Base-by-base conservation (phyloP, 2,797 vertebrate genomes). In the Pseudopleuronectes americanus region DNA sequence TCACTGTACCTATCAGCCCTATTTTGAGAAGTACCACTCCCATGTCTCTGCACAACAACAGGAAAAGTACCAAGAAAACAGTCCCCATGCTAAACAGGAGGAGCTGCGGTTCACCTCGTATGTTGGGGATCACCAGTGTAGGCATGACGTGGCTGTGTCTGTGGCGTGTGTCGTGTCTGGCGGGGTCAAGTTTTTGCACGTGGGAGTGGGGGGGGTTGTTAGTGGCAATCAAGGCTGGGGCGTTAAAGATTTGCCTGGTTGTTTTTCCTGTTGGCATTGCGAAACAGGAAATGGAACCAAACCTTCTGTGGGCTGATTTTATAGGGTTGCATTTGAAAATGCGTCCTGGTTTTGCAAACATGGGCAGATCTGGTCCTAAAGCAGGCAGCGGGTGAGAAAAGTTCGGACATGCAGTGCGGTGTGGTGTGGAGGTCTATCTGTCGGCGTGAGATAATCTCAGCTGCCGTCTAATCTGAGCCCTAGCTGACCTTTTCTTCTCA, bases 1-100 rank as follows among this genome's bases (percentile, higher is more conserved):
- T 80, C 75, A 63, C 78, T 72, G 77, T 85, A 86, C 84, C 73
- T 57, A 69, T 68, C 49, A 43, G 80, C 71, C 72, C 62, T 19
- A 68, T 81, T 74, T 81, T 84, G 68, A 88, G 84, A 88, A 86
- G 87, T 77, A 79, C 83, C 83, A 79, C 84, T 85, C 87, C 87
- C 77, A 74, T 57, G 60, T 80, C 76, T 71, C 84, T 72, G 83
- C 81, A 71, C 80, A 76, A 76, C 73, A 56, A 73, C 67, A 75
- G 62, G 33, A 80, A 73, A 53, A 77, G 79, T 71, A 54, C 78
- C 52, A 77, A 51, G 31, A 67, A 84, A 73, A 55, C 64, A 16
- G 59, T 59, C 75, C 76, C 70, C 64, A 51, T 28, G 64, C 71
- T 47, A 64, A 80, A 63, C 75, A 83, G 57, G 74, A 82, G 70